Percentiles rank a stretch among this genome's conserved stretches.
phyloP scores from a whole-genome alignment of 2,113 vertebrate genomes.

The Prionailurus viverrinus region DNA sequence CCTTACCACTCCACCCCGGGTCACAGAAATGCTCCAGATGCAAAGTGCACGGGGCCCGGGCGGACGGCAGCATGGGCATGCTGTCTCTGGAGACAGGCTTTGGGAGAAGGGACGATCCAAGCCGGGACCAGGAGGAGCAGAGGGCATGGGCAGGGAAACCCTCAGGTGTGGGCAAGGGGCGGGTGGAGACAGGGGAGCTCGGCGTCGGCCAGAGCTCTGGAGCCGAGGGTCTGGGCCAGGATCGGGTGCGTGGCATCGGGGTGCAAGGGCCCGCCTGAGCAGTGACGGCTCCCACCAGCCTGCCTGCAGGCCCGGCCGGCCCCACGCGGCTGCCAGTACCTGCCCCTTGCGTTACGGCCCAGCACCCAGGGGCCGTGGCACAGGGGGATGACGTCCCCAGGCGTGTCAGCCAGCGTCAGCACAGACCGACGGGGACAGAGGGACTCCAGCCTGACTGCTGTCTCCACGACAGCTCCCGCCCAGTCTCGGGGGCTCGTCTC shows the following conservation, averaged over 20 bases:
- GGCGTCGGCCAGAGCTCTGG: not conserved
- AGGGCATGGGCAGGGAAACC: not conserved
- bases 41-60: not conserved
- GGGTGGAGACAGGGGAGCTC: not conserved
- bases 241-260: not conserved
- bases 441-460: no score
- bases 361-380: not conserved
- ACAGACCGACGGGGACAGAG: no score
- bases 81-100: not conserved
- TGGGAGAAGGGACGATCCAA: not conserved
- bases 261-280: no score
- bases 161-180: not conserved
- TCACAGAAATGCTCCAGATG: accelerated
- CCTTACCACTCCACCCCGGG: no score
- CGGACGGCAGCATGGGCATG: no score
- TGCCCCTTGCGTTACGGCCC: not conserved
- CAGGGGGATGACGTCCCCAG: no score
- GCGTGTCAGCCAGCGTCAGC: no score
- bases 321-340: accelerated
- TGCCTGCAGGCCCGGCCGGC: no score
- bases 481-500: no score
- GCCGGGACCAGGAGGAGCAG: not conserved
- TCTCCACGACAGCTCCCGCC: no score
- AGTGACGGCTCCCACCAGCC: accelerated
- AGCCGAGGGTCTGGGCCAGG: not conserved